Conservation (phyloP, 2,888 invertebrate genomes). For the Dimorphilus gyrociliatus region DNA sequence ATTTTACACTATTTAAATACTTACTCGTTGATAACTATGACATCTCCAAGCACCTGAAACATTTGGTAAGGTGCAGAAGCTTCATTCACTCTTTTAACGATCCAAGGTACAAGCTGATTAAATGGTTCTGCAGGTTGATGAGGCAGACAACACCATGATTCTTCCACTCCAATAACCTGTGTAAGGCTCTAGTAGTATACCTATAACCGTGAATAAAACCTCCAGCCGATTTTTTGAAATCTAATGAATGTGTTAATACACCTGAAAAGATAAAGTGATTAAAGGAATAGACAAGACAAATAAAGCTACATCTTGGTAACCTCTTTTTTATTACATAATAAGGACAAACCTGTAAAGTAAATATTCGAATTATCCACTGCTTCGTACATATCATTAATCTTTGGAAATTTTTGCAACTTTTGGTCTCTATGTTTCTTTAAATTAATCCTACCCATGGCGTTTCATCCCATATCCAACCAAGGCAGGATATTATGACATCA, state of each 20-base stretch:
- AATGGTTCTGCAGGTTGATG: conserved; percentile 15
- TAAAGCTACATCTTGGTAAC: no score
- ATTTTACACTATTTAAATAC: conserved; percentile 12
- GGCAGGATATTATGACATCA: no score
- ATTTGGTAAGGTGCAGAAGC: conserved; percentile 40
- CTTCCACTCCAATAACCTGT: conserved; percentile 33
- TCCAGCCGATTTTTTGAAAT: conserved; percentile 38
- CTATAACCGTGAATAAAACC: conserved; percentile 41
- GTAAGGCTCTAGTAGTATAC: conserved; percentile 38
- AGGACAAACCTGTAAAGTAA: not conserved
- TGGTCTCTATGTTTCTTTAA: no score
- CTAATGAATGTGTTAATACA: conserved; percentile 36
- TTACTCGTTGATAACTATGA: conserved; percentile 34
- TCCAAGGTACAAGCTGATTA: conserved; percentile 22
- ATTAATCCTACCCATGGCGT: no score
- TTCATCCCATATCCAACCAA: conserved; percentile 35
- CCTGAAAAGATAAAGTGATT: conserved; percentile 37
- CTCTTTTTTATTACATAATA: not conserved
- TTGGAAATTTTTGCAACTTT: conserved; percentile 34
- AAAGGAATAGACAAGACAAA: no score
- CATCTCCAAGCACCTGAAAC: conserved; percentile 36
- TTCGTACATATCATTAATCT: conserved; percentile 33
- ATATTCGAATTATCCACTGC: conserved; percentile 18
- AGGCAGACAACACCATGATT: conserved; percentile 38
- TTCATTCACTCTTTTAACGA: conserved; percentile 39